A percentile compares a stretch with the other conserved stretches of the same genome.
These are phyloP conservation scores for Nipponacmea schrenckii DNA, from an alignment of 2,888 invertebrate species.

Conservation along the genomic window DNA sequence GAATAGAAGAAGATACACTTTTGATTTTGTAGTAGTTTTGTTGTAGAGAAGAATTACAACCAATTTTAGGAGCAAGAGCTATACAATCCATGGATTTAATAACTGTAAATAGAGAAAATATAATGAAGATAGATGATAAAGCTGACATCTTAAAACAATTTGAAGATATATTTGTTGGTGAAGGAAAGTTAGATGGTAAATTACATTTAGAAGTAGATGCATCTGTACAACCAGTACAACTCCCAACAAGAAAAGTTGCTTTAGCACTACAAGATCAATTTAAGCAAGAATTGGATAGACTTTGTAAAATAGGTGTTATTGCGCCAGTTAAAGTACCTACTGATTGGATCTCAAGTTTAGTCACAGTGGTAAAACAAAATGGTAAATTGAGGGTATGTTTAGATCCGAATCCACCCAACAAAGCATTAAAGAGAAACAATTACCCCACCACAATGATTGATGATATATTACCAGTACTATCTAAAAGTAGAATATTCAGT, in stretches of 20 bases:
- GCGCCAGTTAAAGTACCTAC: slow-evolving; percentile 24
- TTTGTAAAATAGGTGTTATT: slow-evolving; percentile 15
- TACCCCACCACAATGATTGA: slow-evolving; percentile 21
- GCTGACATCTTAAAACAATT: background rate
- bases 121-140: background rate
- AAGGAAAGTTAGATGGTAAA: slow-evolving; percentile 8
- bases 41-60: slow-evolving; percentile 10
- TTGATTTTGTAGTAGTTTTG: slow-evolving; percentile 17
- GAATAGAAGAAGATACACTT: slow-evolving; percentile 11
- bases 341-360: slow-evolving; percentile 33
- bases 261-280: background rate
- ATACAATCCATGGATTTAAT: slow-evolving; percentile 21
- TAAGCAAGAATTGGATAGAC: slow-evolving; percentile 4
- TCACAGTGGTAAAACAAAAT: slow-evolving; percentile 22
- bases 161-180: slow-evolving; percentile 6
- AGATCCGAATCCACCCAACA: slow-evolving; percentile 32
- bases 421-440: slow-evolving; percentile 25
- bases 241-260: slow-evolving; percentile 5
- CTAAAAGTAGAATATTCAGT: slow-evolving; percentile 12
- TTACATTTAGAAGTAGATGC: slow-evolving; percentile 13
- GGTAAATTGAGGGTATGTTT: slow-evolving; percentile 27
- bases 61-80: slow-evolving; percentile 18
- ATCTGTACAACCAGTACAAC: background rate
- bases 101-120: slow-evolving; percentile 16
- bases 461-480: slow-evolving; percentile 19